Base-by-base conservation (phyloP, 2,797 vertebrate genomes). In the Pitangus sulphuratus region DNA sequence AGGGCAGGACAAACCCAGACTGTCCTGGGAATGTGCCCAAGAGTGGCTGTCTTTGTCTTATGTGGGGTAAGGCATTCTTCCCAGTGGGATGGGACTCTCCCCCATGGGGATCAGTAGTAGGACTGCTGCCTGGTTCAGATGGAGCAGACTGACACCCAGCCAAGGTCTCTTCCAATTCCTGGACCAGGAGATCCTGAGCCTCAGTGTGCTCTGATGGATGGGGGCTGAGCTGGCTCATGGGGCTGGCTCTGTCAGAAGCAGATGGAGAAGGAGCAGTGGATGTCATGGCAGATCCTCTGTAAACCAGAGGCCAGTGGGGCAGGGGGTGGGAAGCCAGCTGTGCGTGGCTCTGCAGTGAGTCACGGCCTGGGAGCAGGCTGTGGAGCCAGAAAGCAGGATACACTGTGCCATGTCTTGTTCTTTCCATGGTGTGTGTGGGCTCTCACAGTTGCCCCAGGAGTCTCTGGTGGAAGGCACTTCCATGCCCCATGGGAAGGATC, bases 331-430 rank as follows among this genome's bases (percentile, higher is more conserved):
- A 79, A 87, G 54, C 31, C 84, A 94, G 83, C 88, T 90, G 91
- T 65, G 78, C 92, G 15, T 80, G 87, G 83, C 81, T 95, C 82
- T 53, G 81, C 6, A 2, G 45, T 95, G 95, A 96, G 62, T 97
- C 95, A 97, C 1, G 4, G 33, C 58, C 81, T 35, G 39, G 74
- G 74, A 87, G 54, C 80, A 69, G 74, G 61, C 66, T 80, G 71
- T 1, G 5, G 61, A 31, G 83, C 40, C 37, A 5, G 57, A 81
- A 61, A 51, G 40, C 74, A 94, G 48, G 47, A 65, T 62, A 33
- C 2, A 15, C 26, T 57, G 60, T 9, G 42, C 9, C 40, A 53
- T 72, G 15, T 25, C 37, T 66, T 39, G 6, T 12, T 81, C 39
- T 84, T 77, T 78, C 70, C 58, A 2, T 25, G 20, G 8, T 20